Base-by-base conservation (phyloP, 2,113 vertebrate genomes). In the Platysternon megacephalum region DNA sequence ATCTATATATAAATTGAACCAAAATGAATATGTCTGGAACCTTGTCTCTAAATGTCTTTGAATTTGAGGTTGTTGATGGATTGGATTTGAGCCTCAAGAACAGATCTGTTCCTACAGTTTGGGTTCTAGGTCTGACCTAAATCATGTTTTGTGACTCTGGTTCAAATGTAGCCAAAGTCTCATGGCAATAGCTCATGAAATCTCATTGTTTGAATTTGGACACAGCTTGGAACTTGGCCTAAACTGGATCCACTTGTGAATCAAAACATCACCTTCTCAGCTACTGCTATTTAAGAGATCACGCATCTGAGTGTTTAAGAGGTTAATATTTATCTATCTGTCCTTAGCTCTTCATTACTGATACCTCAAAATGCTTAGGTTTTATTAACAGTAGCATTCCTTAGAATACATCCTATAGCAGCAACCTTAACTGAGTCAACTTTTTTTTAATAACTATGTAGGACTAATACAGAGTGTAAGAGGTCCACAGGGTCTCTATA, bases 261-360 rank as follows among this genome's bases (percentile, higher is more conserved):
- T 78, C 24, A 28, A 44, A 78, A 11, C 94, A 96, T 95, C 89
- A 91, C 81, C 83, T 87, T 74, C 93, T 93, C 96, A 93, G 95
- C 94, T 94, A 61, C 2, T 0, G 82, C 94, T 48, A 89, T 95
- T 96, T 90, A 87, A 91, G 91, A 96, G 95, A 95, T 97, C 94
- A 96, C 88, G 86, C 94, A 88, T 94, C 90, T 84, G 80, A 94
- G 93, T 95, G 96, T 94, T 94, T 89, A 89, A 94, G 88, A 95
- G 78, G 85, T 84, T 88, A 96, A 96, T 96, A 96, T 96, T 95
- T 84, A 96, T 93, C 84, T 84, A 17, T 72, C 22, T 44, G 78
- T 94, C 42, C 53, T 94, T 87, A 91, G 42, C 24, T 26, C 22
- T 78, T 82, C 93, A 46, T 65, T 87, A 35, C 4, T 10, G 35